Percentiles rank a stretch among this genome's conserved stretches.
These are phyloP conservation scores for Noctua fimbriata DNA, from an alignment of 2,888 invertebrate species.

Conservation along the genomic window DNA sequence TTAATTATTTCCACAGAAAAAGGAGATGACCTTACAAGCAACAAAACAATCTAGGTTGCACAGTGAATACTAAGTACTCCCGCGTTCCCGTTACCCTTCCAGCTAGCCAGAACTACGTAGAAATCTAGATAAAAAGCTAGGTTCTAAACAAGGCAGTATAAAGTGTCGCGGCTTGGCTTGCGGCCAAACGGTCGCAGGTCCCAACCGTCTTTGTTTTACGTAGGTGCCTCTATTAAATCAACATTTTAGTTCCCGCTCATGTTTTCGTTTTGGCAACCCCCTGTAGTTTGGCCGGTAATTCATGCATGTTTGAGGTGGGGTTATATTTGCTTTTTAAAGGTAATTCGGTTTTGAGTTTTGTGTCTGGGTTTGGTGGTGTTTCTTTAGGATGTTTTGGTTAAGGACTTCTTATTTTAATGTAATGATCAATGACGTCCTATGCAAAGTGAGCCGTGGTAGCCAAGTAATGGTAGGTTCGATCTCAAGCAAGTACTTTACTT, in stretches of 20 bases:
- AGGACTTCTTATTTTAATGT: neutral
- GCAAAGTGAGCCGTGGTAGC: neutral
- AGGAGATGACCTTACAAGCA: constrained; percentile 32
- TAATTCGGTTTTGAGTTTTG: constrained; percentile 23
- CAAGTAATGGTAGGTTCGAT: neutral
- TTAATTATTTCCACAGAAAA: constrained; percentile 14
- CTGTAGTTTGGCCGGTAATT: constrained; percentile 25
- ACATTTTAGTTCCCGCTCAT: constrained; percentile 49
- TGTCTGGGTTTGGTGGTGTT: neutral
- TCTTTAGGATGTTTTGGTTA: neutral
- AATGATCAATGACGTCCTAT: neutral
- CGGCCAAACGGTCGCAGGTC: constrained; percentile 43
- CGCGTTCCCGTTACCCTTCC: constrained; percentile 34
- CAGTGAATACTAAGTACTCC: constrained; percentile 2
- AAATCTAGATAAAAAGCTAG: constrained; percentile 52
- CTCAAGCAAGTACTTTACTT: neutral
- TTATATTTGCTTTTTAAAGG: neutral
- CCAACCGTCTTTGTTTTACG: constrained; percentile 51
- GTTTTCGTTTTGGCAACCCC: constrained; percentile 42
- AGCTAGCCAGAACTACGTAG: constrained; percentile 22
- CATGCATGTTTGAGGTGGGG: constrained; percentile 14
- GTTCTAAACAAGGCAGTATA: constrained; percentile 45
- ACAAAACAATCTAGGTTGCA: constrained; percentile 22
- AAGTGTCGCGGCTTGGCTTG: constrained; percentile 56
- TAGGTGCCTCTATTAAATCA: constrained; percentile 60